phyloP scores from a whole-genome alignment of 1,140 invertebrate species.

The Zaprionus ghesquierei region DNA sequence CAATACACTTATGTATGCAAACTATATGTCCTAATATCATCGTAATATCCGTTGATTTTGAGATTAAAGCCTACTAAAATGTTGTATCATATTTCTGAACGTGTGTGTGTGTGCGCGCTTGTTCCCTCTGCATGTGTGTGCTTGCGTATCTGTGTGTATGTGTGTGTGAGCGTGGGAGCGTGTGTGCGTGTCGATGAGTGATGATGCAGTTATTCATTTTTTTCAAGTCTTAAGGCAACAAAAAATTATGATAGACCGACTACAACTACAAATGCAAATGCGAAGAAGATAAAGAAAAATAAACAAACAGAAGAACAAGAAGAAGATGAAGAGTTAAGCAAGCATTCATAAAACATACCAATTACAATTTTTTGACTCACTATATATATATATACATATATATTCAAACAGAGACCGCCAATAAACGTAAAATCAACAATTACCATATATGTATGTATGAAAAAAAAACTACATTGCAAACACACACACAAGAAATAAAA shows the following conservation, averaged over 20 bases:
- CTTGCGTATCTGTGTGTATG: not conserved
- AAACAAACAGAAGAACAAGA: slow-evolving; percentile 25
- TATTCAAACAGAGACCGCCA: slow-evolving; percentile 60
- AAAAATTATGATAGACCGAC: slow-evolving; percentile 28
- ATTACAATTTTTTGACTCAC: slow-evolving; percentile 47
- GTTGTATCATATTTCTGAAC: slow-evolving; percentile 8
- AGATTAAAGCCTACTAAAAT: slow-evolving; percentile 32
- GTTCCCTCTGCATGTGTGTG: not conserved
- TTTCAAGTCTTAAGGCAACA: slow-evolving; percentile 34
- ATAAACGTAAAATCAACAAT: slow-evolving; percentile 46
- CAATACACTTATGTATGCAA: slow-evolving; percentile 21
- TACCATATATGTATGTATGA: slow-evolving; percentile 19
- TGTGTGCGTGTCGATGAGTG: slow-evolving; percentile 27
- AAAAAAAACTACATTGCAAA: slow-evolving; percentile 50
- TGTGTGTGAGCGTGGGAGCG: not conserved
- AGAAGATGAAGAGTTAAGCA: slow-evolving; percentile 11
- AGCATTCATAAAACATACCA: slow-evolving; percentile 52
- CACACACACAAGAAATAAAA: slow-evolving; percentile 10
- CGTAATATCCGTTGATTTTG: slow-evolving; percentile 25
- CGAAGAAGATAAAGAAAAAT: slow-evolving; percentile 7
- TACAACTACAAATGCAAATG: slow-evolving; percentile 11
- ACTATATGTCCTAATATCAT: slow-evolving; percentile 30
- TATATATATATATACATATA: slow-evolving; percentile 15
- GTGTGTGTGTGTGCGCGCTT: not conserved
- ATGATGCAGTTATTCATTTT: slow-evolving; percentile 46